These are phyloP conservation scores for Phoeniculus purpureus DNA, from an alignment of 2,797 vertebrate genomes.

Conservation along the genomic window DNA sequence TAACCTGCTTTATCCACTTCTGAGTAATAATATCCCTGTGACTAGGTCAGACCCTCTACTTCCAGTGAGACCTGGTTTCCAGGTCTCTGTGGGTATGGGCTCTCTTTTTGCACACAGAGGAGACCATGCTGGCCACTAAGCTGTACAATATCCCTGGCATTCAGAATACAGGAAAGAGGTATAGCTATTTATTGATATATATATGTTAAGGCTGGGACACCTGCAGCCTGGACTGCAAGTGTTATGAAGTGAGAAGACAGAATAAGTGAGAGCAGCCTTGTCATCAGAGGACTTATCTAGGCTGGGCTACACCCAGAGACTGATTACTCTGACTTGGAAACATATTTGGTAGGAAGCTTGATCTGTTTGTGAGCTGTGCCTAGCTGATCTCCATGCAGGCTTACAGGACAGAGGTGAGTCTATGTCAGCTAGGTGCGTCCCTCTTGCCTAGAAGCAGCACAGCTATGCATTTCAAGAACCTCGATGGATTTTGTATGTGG, in stretches of 20 bases:
- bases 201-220: not conserved
- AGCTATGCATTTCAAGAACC: not conserved
- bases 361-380: not conserved
- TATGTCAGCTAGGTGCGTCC: not conserved
- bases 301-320: not conserved
- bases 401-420: not conserved
- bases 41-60: not conserved
- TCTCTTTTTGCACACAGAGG: not conserved
- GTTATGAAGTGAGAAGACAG: not conserved
- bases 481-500: not conserved
- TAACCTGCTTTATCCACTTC: not conserved
- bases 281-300: not conserved
- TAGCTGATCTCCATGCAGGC: not conserved
- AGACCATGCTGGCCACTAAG: not conserved
- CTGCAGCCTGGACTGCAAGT: not conserved
- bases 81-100: fast-evolving
- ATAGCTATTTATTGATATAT: not conserved
- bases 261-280: not conserved
- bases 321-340: not conserved
- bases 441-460: not conserved
- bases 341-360: not conserved
- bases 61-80: not conserved
- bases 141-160: not conserved
- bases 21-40: not conserved
- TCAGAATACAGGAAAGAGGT: not conserved